Percentiles rank a stretch among this genome's conserved stretches.
phyloP scores from a whole-genome alignment of 2,797 vertebrate species.

The Chlorospingus flavigularis region DNA sequence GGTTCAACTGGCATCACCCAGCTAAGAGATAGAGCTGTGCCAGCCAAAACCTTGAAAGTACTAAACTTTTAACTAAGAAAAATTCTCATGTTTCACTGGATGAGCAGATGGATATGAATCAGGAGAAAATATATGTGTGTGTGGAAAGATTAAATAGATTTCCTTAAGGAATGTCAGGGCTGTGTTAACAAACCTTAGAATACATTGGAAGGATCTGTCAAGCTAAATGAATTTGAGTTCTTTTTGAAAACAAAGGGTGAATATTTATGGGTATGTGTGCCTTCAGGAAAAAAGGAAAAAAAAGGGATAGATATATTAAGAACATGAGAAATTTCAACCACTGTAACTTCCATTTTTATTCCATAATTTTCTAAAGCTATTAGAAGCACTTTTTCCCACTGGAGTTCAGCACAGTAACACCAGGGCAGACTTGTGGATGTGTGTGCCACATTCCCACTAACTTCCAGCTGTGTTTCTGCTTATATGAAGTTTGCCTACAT shows the following conservation, averaged over 20 bases:
- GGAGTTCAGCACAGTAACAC: not conserved
- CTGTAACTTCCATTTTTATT: not conserved
- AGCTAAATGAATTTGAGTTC: not conserved
- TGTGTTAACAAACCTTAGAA: not conserved
- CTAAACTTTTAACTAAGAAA: not conserved
- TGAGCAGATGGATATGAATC: not conserved
- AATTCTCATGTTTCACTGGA: not conserved
- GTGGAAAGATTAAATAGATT: not conserved
- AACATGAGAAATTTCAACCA: not conserved
- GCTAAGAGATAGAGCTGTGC: not conserved
- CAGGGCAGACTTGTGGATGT: fast-evolving
- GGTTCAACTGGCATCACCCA: not conserved
- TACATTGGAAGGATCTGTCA: not conserved
- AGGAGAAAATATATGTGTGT: not conserved
- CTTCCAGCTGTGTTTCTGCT: not conserved
- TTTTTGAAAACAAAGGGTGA: not conserved
- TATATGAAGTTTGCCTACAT: not conserved
- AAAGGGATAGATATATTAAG: not conserved
- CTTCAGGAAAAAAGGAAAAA: not conserved
- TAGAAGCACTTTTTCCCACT: fast-evolving
- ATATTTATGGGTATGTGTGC: not conserved
- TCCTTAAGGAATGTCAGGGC: not conserved
- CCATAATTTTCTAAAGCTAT: not conserved
- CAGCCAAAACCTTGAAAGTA: not conserved
- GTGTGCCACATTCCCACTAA: not conserved